Base-by-base conservation (phyloP, 2,888 invertebrate species). In the Meloe dianella region DNA sequence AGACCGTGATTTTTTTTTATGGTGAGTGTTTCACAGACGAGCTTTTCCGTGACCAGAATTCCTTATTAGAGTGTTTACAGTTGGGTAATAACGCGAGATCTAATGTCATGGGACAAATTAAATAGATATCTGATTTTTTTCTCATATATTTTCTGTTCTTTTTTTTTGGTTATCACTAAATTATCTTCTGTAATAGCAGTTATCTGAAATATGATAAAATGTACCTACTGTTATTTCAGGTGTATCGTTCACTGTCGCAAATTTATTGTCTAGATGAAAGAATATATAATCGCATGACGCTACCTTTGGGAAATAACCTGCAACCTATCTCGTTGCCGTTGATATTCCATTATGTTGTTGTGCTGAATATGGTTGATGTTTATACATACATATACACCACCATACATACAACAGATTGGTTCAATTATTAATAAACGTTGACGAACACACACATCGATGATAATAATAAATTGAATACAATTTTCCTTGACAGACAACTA, bases 311-410 rank as follows among this genome's bases (percentile, higher is more conserved):
- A 54, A 54, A 54, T 54, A 54, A 54, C 54, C 14, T 24, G 24
- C 12, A 24, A 54, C 54, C 54, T 24, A 20, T 14, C 54, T 54
- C 54, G 24, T 54, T 20, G 24, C 24, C 54, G 54, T 54, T 54
- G 54, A 14, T 54, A 54, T 54, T 54, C 54, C 54, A 54, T 54
- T 54, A 54, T 54, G 24, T 54, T 10, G 54, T 54, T 54, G 8
- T 20, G 2, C 4, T 47, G 10, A 8, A 47, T 47, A 22, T 47
- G 10, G 9, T 20, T 8, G 47, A 20, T 41, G 17, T n/a, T 41
- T n/a, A n/a, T n/a, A n/a, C n/a, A n/a, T n/a, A n/a, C n/a, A 41
- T n/a, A 41, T 41, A 17, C 41, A 41, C 10, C 5, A n/a, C 17
- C 47, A 5, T 4, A 4, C 47, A 20, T 47, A 47, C 9, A 54